Percentiles rank a stretch among this genome's conserved stretches.
Conservation (phyloP, 2,888 invertebrate species). For the Alloscopus bannaensis region DNA sequence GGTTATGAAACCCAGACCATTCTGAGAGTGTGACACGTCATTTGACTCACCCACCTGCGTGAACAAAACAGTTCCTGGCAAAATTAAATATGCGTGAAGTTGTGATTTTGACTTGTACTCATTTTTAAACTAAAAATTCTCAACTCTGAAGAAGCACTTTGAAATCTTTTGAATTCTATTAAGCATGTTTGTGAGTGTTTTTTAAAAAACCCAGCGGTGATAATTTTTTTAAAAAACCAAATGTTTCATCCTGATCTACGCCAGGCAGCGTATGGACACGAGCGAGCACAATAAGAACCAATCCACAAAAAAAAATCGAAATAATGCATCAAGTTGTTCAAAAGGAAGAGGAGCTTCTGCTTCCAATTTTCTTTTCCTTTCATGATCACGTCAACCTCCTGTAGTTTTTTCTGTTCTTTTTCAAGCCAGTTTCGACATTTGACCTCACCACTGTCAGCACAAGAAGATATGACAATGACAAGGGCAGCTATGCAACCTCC, state of each 20-base stretch:
- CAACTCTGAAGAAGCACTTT: too few species aligned
- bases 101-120: background rate
- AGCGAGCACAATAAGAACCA: background rate
- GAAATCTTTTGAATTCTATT: too few species aligned
- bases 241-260: too few species aligned
- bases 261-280: too few species aligned
- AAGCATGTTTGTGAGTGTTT: too few species aligned
- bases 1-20: conserved; percentile 71
- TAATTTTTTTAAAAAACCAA: too few species aligned
- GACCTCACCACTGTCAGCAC: conserved; percentile 72
- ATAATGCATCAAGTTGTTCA: background rate
- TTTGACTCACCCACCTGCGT: conserved; percentile 72
- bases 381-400: conserved; percentile 62
- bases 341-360: conserved; percentile 50
- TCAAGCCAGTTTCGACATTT: conserved; percentile 71
- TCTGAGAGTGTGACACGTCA: conserved; percentile 70
- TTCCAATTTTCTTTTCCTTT: conserved; percentile 62
- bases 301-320: conserved; percentile 2
- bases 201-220: too few species aligned
- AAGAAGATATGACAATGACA: conserved; percentile 71
- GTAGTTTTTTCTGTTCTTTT: conserved; percentile 58
- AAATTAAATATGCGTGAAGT: background rate
- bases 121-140: background rate
- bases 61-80: conserved; percentile 54
- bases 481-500: conserved; percentile 70